Conservation (phyloP, 2,797 vertebrate species). For the Enteromius afrohamiltoni region DNA sequence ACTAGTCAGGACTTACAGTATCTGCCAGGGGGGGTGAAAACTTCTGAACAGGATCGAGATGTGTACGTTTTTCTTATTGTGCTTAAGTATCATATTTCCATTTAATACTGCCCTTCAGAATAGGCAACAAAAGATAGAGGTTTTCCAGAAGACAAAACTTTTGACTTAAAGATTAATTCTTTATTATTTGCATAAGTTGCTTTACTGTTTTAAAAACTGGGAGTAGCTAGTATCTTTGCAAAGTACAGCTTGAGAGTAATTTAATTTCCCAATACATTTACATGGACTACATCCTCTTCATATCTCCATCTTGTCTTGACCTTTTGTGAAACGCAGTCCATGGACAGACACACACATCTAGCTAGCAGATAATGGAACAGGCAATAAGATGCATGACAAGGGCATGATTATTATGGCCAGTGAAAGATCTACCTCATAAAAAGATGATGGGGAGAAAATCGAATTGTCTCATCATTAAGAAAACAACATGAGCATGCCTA, state of each 20-base stretch:
- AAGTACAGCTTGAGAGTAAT: not conserved
- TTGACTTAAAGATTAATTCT: not conserved
- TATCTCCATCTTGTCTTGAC: conserved; percentile 62
- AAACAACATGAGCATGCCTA: conserved; percentile 5
- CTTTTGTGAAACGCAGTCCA: conserved; percentile 72
- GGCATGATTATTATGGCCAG: conserved; percentile 62
- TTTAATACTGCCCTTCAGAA: not conserved
- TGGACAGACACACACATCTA: conserved; percentile 42
- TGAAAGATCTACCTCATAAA: conserved; percentile 29
- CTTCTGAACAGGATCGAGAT: too few species aligned
- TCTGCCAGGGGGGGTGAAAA: too few species aligned
- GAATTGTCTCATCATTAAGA: conserved; percentile 18
- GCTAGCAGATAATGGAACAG: conserved; percentile 60
- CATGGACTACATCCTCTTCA: conserved; percentile 48
- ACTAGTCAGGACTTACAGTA: not conserved
- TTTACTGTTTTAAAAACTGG: not conserved
- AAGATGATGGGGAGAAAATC: conserved; percentile 35
- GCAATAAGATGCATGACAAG: conserved; percentile 66
- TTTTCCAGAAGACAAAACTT: not conserved
- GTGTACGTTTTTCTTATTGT: too few species aligned
- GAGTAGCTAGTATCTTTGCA: not conserved
- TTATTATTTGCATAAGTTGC: not conserved
- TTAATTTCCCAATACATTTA: not conserved
- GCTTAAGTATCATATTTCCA: too few species aligned
- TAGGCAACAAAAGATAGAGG: too few species aligned